Evolutionary conservation across 2,113 vertebrate genomes (phyloP).

Genomic region (Thomomys bottae): DNA sequence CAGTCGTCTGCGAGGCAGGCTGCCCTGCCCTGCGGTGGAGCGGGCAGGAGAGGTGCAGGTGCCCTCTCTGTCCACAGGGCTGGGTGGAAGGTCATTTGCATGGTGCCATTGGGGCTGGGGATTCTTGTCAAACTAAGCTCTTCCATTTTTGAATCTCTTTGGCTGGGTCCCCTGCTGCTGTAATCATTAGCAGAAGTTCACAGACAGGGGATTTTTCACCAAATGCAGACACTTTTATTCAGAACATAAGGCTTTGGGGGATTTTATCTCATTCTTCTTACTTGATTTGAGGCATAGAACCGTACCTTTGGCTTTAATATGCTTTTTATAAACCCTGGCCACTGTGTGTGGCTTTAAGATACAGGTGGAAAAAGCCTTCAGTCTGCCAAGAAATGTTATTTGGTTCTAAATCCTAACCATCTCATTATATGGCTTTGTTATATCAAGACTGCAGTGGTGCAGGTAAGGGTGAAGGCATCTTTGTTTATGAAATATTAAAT

Average conservation of each 20-base stretch:
- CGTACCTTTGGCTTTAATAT: constrained; percentile 50
- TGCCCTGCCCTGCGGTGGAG: no score
- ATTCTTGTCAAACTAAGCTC: constrained; percentile 33
- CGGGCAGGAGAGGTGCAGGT: no score
- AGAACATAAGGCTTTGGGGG: background rate
- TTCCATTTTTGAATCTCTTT: constrained; percentile 39
- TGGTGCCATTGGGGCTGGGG: background rate
- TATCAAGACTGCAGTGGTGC: constrained; percentile 67
- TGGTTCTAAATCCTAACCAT: constrained; percentile 64
- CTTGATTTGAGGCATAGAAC: constrained; percentile 13
- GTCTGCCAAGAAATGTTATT: constrained; percentile 65
- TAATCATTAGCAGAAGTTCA: constrained; percentile 38
- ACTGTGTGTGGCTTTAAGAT: constrained; percentile 15
- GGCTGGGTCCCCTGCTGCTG: background rate
- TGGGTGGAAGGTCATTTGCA: background rate
- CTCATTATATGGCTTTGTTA: constrained; percentile 45
- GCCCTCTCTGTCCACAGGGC: background rate
- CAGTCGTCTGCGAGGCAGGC: no score
- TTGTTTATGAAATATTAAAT: constrained; percentile 71
- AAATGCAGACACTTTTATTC: constrained; percentile 35
- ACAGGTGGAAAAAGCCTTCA: constrained; percentile 44
- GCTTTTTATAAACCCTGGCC: background rate
- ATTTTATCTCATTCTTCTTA: constrained; percentile 42
- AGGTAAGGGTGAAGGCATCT: constrained; percentile 52
- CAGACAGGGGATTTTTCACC: constrained; percentile 4